Conservation (phyloP, 1,140 invertebrate species). For the Orius insidiosus region DNA sequence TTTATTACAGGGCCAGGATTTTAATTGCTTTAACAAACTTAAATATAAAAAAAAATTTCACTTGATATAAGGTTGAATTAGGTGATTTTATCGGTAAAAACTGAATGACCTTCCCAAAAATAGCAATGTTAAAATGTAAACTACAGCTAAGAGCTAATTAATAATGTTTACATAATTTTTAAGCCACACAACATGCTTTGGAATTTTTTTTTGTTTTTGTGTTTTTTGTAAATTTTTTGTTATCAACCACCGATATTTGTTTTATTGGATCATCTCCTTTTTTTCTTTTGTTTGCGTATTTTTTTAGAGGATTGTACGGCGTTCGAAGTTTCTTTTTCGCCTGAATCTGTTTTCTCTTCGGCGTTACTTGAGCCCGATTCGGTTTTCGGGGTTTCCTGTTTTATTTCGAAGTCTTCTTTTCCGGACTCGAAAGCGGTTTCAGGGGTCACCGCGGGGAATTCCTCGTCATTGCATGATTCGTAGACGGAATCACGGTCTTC, state of each 20-base stretch:
- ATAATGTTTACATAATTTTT: too few species aligned
- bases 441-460: not conserved
- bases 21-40: too few species aligned
- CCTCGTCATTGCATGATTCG: slow-evolving; percentile 20
- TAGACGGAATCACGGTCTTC: slow-evolving; percentile 20
- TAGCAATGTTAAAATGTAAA: too few species aligned
- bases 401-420: slow-evolving; percentile 8
- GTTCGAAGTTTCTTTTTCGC: slow-evolving; percentile 13
- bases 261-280: slow-evolving; percentile 17
- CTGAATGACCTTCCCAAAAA: too few species aligned
- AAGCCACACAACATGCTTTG: too few species aligned
- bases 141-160: too few species aligned
- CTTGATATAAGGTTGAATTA: too few species aligned
- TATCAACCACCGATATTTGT: not conserved
- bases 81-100: too few species aligned
- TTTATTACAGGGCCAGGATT: too few species aligned
- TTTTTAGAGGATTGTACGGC: slow-evolving; percentile 12
- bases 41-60: too few species aligned
- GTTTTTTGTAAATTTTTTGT: too few species aligned
- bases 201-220: too few species aligned
- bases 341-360: slow-evolving; percentile 17
- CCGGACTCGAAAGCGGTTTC: slow-evolving; percentile 4
- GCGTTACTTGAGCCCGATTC: slow-evolving; percentile 10
- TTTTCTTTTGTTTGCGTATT: slow-evolving; percentile 17
- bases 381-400: not conserved